phyloP scores from a whole-genome alignment of 1,140 invertebrate genomes.

The Drosophila navojoa region DNA sequence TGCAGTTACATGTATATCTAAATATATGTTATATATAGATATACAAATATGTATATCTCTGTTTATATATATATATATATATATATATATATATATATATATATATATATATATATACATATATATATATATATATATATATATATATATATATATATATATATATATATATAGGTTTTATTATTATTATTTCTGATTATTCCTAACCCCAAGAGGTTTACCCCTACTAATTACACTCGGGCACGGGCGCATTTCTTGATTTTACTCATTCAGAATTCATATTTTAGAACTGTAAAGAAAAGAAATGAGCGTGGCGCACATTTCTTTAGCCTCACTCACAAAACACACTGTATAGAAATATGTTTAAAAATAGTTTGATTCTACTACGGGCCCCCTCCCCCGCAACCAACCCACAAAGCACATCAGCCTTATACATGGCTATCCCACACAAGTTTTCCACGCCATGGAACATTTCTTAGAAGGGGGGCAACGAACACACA shows the following conservation, averaged over 20 bases:
- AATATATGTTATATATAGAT: neutral
- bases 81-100: neutral
- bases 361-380: slow-evolving; percentile 76
- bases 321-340: slow-evolving; percentile 16
- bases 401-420: neutral
- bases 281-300: slow-evolving; percentile 3
- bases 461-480: slow-evolving; percentile 33
- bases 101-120: neutral
- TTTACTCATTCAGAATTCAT: neutral
- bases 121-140: neutral
- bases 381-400: slow-evolving; percentile 36
- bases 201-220: slow-evolving; percentile 13
- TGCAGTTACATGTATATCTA: neutral
- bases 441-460: slow-evolving; percentile 41
- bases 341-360: slow-evolving; percentile 50
- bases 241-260: neutral
- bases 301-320: slow-evolving; percentile 18
- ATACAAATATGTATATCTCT: neutral
- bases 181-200: neutral
- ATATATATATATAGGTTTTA: no score
- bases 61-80: neutral
- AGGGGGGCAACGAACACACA: slow-evolving; percentile 19
- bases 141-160: no score
- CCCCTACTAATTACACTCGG: neutral
- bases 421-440: slow-evolving; percentile 4